Conservation (phyloP, 2,888 invertebrate genomes). For the Machimus rusticus region DNA sequence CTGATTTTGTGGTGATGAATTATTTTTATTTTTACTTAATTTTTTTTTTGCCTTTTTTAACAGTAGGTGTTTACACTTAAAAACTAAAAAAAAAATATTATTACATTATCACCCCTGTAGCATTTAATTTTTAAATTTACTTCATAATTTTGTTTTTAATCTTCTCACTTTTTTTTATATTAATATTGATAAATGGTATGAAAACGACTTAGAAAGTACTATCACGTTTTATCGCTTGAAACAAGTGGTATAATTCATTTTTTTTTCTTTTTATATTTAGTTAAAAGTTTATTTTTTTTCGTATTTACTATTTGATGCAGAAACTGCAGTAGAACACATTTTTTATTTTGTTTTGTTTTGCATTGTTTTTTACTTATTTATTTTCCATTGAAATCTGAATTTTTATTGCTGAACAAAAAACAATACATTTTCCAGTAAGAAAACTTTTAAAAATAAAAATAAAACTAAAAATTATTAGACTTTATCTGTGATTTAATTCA, state of each 20-base stretch:
- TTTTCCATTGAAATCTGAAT: neutral
- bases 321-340: neutral
- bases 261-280: neutral
- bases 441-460: neutral
- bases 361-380: neutral
- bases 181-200: neutral
- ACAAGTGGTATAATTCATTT: neutral
- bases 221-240: neutral
- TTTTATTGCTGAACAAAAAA: neutral
- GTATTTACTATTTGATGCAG: neutral
- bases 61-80: neutral
- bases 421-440: neutral
- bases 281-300: neutral
- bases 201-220: neutral
- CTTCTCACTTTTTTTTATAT: neutral
- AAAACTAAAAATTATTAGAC: neutral
- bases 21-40: too few relatives aligned
- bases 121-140: neutral
- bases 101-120: neutral
- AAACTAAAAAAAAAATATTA: neutral
- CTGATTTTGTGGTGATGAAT: neutral
- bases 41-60: neutral
- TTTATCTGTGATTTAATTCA: too few relatives aligned
- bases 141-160: neutral
- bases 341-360: too few relatives aligned